Evolutionary conservation across 2,797 vertebrate genomes (phyloP), one percentile per base, ranked within the genome.

Genomic region (Schizopygopsis malacanthus): DNA sequence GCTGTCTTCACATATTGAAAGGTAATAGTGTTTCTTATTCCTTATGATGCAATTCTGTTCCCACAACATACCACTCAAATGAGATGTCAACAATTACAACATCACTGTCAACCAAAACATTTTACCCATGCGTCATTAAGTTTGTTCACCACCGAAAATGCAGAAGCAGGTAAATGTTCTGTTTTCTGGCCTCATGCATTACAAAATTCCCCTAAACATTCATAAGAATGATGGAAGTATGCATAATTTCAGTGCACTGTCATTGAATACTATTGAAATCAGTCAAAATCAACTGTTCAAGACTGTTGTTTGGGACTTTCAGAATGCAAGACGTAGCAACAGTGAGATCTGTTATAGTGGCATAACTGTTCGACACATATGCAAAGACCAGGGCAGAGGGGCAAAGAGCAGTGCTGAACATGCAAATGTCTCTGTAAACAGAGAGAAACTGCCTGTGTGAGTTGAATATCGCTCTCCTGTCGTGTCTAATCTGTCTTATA

Each of bases 341-440:
- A 18, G 28, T 18, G 65, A 37, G 16, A 37, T 67, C 65, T 37
- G 65, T 37, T 45, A 50, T 8, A 75, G 45, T 4, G 0, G n/a
- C 0, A 5, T 50, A 77, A 77, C 33, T 69, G 45, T 52, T 12
- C 18, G 45, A 69, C 18, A 81, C 45, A 12, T 52, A 70, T 52
- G 79, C 61, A 69, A 50, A 54, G 45, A 63, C 56, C 54, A 28
- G 54, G 13, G 54, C 13, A 76, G 50, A 54, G 28, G 33, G 43
- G 54, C 56, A 28, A 45, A 39, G 16, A 52, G 47, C 33, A 39
- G 2, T 20, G 50, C 18, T 15, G 8, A 25, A 79, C 15, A 79
- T 61, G 77, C 77, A 79, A 79, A 79, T 50, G n/a, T 28, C 45
- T 50, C 45, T 4, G 43, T 67, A 37, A 67, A 67, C 65, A 67